phyloP scores from a whole-genome alignment of 2,113 vertebrate species.

The Tyto alba region DNA sequence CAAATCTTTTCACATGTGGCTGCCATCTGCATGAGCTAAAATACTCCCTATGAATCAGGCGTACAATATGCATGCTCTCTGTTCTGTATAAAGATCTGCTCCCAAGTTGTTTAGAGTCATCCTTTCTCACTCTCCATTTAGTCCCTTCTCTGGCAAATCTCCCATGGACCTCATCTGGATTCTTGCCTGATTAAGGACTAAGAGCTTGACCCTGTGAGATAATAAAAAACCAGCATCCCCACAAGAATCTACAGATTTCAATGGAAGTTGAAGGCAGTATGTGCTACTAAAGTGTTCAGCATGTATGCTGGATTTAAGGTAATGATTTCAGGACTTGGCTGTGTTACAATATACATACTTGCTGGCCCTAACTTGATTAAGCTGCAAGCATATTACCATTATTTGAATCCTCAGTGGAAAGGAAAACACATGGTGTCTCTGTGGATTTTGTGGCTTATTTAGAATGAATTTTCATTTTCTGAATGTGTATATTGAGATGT shows the following conservation, averaged over 20 bases:
- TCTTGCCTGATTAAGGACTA: constrained; percentile 42
- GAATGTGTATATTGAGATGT: background rate
- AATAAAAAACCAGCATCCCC: constrained; percentile 14
- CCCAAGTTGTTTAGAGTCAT: constrained; percentile 33
- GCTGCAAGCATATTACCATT: constrained; percentile 11
- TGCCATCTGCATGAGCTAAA: constrained; percentile 26
- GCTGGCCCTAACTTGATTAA: constrained; percentile 44
- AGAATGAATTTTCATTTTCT: constrained; percentile 35
- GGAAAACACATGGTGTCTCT: background rate
- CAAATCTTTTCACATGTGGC: constrained; percentile 25
- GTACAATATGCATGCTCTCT: background rate
- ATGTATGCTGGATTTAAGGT: background rate
- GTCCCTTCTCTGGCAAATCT: constrained; percentile 21
- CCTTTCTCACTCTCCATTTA: constrained; percentile 34
- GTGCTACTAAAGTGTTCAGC: constrained; percentile 13
- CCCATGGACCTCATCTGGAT: constrained; percentile 14
- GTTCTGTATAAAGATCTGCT: constrained; percentile 12
- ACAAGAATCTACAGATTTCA: background rate
- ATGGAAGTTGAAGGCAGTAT: background rate
- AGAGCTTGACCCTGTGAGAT: constrained; percentile 28
- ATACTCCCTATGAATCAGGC: constrained; percentile 31
- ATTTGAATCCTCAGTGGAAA: constrained; percentile 10
- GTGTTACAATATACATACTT: background rate
- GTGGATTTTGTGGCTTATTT: constrained; percentile 36
- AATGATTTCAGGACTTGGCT: constrained; percentile 42